phyloP scores from a whole-genome alignment of 2,113 vertebrate species.

The Amazona guildingii region DNA sequence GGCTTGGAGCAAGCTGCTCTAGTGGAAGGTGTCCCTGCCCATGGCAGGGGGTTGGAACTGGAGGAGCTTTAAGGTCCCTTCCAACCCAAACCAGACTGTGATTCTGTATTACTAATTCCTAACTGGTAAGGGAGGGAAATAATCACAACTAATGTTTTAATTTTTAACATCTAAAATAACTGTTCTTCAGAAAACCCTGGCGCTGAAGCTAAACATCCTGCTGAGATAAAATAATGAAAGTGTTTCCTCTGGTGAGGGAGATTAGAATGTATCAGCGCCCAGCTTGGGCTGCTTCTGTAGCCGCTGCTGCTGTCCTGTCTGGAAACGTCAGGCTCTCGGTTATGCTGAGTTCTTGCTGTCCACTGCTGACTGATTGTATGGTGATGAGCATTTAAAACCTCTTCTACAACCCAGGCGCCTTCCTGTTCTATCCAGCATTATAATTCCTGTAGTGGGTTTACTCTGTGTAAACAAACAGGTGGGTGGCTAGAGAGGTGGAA shows the following conservation, averaged over 20 bases:
- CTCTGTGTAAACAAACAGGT: neutral
- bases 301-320: neutral
- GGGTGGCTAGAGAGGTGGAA: neutral
- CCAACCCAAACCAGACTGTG: neutral
- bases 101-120: neutral
- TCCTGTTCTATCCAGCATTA: neutral
- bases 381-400: neutral
- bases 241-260: neutral
- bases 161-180: neutral
- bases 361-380: neutral
- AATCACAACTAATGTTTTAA: neutral
- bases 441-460: neutral
- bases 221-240: neutral
- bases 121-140: neutral
- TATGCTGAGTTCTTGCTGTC: neutral
- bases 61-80: neutral
- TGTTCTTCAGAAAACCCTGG: neutral
- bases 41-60: neutral
- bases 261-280: neutral
- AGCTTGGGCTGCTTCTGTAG: neutral
- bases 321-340: neutral
- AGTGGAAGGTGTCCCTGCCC: neutral
- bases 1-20: neutral
- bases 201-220: neutral
- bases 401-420: neutral